phyloP scores from a whole-genome alignment of 2,113 vertebrate species.

The Centropristis striata region DNA sequence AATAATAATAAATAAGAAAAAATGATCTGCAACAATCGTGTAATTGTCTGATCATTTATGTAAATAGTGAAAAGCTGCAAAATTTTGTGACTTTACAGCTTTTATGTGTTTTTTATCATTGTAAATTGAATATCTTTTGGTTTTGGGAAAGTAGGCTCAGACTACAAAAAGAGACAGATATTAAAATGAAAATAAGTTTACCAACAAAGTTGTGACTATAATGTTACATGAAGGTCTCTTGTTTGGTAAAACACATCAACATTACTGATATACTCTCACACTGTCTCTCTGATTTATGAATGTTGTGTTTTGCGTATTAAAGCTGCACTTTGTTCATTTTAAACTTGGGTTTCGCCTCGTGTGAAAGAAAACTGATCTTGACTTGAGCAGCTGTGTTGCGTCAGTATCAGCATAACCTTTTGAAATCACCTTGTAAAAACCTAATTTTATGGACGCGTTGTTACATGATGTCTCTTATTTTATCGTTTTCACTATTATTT shows the following conservation, averaged over 20 bases:
- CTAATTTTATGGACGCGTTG: conserved; percentile 40
- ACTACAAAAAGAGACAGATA: background rate
- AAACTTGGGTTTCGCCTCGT: background rate
- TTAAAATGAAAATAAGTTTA: background rate
- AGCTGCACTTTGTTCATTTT: background rate
- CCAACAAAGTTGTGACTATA: too few species aligned
- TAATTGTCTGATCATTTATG: too few species aligned
- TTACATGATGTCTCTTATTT: conserved; percentile 25
- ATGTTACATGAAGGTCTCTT: too few species aligned
- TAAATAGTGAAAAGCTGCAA: too few species aligned
- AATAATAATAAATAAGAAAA: too few species aligned
- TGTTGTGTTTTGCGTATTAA: background rate
- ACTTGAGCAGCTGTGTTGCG: conserved; percentile 20
- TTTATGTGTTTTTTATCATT: too few species aligned
- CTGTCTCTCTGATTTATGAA: too few species aligned
- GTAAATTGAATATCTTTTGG: too few species aligned
- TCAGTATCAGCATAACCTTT: conserved; percentile 5
- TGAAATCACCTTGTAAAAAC: conserved; percentile 41
- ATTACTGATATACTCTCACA: background rate
- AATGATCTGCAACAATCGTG: too few species aligned
- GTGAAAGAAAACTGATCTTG: background rate
- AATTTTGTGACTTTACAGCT: too few species aligned
- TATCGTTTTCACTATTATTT: conserved; percentile 18
- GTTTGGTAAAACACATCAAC: background rate
- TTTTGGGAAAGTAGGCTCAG: too few species aligned